Evolutionary conservation across 2,797 vertebrate genomes (phyloP).

Genomic region (Sebastes itinus): DNA sequence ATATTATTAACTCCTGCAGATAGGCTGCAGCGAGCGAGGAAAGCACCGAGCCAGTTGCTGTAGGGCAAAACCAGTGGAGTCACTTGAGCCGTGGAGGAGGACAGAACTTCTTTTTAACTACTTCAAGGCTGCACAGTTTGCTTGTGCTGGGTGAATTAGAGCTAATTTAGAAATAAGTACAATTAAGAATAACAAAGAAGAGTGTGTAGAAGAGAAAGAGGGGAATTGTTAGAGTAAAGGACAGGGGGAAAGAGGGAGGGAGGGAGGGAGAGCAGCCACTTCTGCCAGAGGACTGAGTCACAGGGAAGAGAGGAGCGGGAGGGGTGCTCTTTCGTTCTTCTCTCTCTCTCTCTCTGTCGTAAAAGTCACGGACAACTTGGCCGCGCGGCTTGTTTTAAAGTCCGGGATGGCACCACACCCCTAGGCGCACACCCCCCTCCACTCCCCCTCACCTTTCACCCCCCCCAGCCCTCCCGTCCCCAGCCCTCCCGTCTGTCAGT

Average conservation of each 20-base stretch:
- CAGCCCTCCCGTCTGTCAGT: slow-evolving; percentile 63
- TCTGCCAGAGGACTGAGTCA: slow-evolving; percentile 72
- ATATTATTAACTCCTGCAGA: slow-evolving; percentile 80
- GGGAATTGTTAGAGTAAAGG: slow-evolving; percentile 29
- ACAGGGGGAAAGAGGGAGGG: not conserved
- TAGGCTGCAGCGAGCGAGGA: slow-evolving; percentile 24
- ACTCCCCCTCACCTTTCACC: slow-evolving; percentile 51
- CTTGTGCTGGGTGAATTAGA: not conserved
- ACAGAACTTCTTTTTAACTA: slow-evolving; percentile 16
- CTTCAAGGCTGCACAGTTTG: not conserved
- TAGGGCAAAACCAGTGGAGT: slow-evolving; percentile 7
- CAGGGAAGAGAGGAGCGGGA: slow-evolving; percentile 49
- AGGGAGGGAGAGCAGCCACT: slow-evolving; percentile 31
- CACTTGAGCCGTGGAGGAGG: not conserved
- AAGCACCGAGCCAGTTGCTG: not conserved
- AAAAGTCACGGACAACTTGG: slow-evolving; percentile 69
- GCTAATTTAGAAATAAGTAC: not conserved
- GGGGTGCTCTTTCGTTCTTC: slow-evolving; percentile 42
- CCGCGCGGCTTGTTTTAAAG: slow-evolving; percentile 67
- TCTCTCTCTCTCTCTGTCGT: not conserved
- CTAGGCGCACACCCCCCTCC: slow-evolving; percentile 38
- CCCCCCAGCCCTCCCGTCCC: not conserved
- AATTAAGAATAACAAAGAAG: slow-evolving; percentile 3
- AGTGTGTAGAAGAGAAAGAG: not conserved
- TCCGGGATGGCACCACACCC: slow-evolving; percentile 74